phyloP scores from a whole-genome alignment of 2,113 vertebrate genomes.

The mouse (Mus musculus) region GRCm39 chr8:9972501-9973000 shows the following conservation, averaged over 20 bases:
- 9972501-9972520: neutral
- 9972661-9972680: rapidly evolving
- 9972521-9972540: neutral
- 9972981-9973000: neutral
- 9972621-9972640: neutral
- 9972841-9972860: neutral
- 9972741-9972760: neutral
- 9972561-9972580: neutral
- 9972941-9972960: neutral
- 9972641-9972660: too few relatives aligned
- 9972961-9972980: neutral
- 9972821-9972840: neutral
- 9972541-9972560: neutral
- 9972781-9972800: neutral
- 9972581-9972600: neutral
- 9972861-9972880: neutral
- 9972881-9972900: neutral
- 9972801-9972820: neutral
- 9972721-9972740: neutral
- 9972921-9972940: neutral
- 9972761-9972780: neutral
- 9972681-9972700: neutral
- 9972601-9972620: neutral
- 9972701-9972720: neutral
- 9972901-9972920: neutral